Evolutionary conservation across 2,888 invertebrate genomes (phyloP), one percentile per base, ranked within the genome.

Genomic region (Apodemia zela): DNA sequence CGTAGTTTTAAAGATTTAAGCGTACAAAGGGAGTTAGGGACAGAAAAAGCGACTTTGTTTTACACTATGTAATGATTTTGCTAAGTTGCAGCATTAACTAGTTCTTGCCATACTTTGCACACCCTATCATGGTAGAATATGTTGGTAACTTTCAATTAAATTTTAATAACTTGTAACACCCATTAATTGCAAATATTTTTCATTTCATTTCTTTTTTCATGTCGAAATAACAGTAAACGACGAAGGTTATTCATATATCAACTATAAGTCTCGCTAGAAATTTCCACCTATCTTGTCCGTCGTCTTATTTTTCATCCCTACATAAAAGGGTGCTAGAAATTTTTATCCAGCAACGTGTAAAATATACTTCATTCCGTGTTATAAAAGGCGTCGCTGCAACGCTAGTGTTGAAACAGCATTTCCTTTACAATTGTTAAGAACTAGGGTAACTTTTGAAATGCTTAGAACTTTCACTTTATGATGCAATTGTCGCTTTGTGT

Each of bases 341-440:
- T 57, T 57, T 29, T 57, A 57, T 57, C 57, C 29, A 25, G 57
- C 29, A 57, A 29, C 25, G 15, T 29, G 29, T n/a, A 54, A 54
- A 54, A 54, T 54, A 25, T 54, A 18, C 51, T 54, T 25, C 21
- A 25, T 54, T 54, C 25, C 66, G 71, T 68, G 64, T 74, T 71
- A 78, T 77, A 78, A 83, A 84, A 77, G 80, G 76, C 76, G 79
- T 80, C 80, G 79, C 75, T 76, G 66, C 81, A 79, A 81, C 79
- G 77, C 73, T 71, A 65, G 66, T 63, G 69, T 54, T 54, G 51
- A 54, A 54, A 21, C 51, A 54, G 51, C 51, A 54, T 54, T 54
- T 54, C 51, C 51, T 54, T 54, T 54, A 54, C 51, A 54, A 54
- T 21, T 54, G 51, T 54, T 10, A 54, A 54, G 35, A 67, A 65